phyloP scores from a whole-genome alignment of 2,113 vertebrate genomes.

The Phyllostomus discolor region DNA sequence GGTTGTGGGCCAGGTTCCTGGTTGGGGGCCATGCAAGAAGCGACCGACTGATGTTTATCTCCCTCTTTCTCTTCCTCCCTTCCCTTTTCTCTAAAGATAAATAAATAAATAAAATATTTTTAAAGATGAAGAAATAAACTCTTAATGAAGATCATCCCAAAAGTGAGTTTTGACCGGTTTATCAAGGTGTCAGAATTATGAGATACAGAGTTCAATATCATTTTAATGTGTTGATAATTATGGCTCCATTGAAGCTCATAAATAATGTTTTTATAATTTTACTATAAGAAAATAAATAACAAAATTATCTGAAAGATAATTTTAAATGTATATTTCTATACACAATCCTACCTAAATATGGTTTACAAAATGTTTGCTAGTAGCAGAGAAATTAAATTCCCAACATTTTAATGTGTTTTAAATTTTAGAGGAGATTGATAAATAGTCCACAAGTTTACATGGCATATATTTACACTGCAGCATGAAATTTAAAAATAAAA shows the following conservation, averaged over 20 bases:
- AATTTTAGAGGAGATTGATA: not conserved
- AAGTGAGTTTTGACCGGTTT: not conserved
- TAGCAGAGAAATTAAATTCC: not conserved
- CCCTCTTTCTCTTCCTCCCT: too few species aligned
- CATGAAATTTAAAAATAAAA: slow-evolving; percentile 13
- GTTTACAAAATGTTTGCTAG: not conserved
- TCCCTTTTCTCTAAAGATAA: too few species aligned
- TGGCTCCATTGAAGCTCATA: not conserved
- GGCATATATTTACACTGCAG: not conserved
- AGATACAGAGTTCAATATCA: not conserved
- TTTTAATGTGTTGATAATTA: not conserved
- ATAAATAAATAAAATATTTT: too few species aligned
- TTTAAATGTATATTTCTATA: not conserved
- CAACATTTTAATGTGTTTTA: not conserved
- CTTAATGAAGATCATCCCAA: not conserved
- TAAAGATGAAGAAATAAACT: not conserved
- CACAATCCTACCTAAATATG: not conserved
- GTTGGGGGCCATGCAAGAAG: too few species aligned
- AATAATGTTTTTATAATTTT: not conserved
- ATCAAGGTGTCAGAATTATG: not conserved
- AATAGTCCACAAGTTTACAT: not conserved
- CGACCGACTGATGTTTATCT: too few species aligned
- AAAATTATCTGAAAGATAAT: not conserved
- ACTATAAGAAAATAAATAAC: not conserved
- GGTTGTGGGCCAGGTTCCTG: too few species aligned